Evolutionary conservation across 2,797 vertebrate genomes (phyloP).

Genomic region (Chelidonichthys spinosus): DNA sequence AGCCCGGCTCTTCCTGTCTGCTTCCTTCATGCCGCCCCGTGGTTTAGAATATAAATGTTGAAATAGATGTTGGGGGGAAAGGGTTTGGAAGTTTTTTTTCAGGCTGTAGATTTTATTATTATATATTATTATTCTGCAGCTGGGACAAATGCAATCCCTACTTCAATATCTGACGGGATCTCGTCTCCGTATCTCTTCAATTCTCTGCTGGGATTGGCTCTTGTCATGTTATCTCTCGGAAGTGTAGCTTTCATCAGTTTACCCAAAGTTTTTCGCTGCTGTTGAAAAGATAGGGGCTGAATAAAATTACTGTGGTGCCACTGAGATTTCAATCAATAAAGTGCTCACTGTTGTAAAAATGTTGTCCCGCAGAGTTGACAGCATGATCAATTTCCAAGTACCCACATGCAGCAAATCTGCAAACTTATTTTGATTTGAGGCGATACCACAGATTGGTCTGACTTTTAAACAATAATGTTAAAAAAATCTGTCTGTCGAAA

Average conservation of each 20-base stretch:
- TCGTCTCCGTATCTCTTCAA: background rate
- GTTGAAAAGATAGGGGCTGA: slow-evolving; percentile 21
- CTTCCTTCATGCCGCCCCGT: background rate
- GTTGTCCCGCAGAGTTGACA: slow-evolving; percentile 30
- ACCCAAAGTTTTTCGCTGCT: slow-evolving; percentile 19
- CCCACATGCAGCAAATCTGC: slow-evolving; percentile 28
- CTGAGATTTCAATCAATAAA: slow-evolving; percentile 61
- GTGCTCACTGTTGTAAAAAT: slow-evolving; percentile 42
- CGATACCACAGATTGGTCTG: slow-evolving; percentile 8
- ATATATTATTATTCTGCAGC: background rate
- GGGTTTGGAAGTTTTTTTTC: background rate
- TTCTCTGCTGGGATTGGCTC: slow-evolving; percentile 3
- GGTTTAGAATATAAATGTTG: slow-evolving; percentile 28
- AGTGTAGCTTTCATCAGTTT: slow-evolving; percentile 36
- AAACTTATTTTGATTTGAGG: slow-evolving; percentile 6
- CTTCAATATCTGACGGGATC: slow-evolving; percentile 14
- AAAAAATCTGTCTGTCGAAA: slow-evolving; percentile 8
- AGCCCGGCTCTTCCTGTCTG: slow-evolving; percentile 2
- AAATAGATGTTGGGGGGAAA: background rate
- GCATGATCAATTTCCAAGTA: slow-evolving; percentile 33
- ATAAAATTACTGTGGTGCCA: slow-evolving; percentile 40
- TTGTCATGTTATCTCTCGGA: slow-evolving; percentile 27
- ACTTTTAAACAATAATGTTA: background rate
- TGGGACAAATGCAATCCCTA: background rate
- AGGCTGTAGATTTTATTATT: background rate